Evolutionary conservation across 2,888 invertebrate genomes (phyloP).

Genomic region (Halictus quadricinctus): DNA sequence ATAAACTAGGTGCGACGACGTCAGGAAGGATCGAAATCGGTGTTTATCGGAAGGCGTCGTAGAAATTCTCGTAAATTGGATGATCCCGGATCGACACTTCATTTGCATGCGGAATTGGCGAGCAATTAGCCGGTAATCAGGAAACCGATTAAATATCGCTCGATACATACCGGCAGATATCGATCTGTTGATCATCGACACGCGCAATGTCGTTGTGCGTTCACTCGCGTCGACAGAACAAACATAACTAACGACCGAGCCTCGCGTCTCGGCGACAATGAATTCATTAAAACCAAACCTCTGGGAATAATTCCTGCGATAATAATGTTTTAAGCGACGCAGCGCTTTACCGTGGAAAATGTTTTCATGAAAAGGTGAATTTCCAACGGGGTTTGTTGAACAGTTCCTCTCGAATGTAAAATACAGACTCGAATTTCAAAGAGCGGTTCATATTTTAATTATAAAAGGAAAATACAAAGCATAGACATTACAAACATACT

Average conservation of each 20-base stretch:
- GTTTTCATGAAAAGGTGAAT: not conserved
- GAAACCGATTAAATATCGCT: slow-evolving; percentile 11
- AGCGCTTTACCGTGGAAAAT: not conserved
- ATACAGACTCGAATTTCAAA: not conserved
- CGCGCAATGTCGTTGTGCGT: not conserved
- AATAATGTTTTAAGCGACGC: not conserved
- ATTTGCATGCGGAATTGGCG: slow-evolving; percentile 2
- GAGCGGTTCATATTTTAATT: not conserved
- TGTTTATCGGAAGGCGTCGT: not conserved
- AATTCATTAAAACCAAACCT: not conserved
- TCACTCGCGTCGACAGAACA: not conserved
- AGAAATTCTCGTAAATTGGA: not conserved
- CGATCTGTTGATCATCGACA: slow-evolving; percentile 16
- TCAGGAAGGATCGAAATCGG: not conserved
- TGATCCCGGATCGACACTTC: not conserved
- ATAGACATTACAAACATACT: not conserved
- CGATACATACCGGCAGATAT: not conserved
- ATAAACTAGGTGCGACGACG: not conserved
- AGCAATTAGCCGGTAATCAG: slow-evolving; percentile 22
- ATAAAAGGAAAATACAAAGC: not conserved
- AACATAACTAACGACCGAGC: not conserved
- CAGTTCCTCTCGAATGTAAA: not conserved
- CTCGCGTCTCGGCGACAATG: not conserved
- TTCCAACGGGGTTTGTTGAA: not conserved
- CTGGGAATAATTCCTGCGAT: not conserved